Evolutionary conservation across 2,888 invertebrate species (phyloP), one percentile per base, ranked within the genome.

Genomic region (Hoplodrina ambigua): DNA sequence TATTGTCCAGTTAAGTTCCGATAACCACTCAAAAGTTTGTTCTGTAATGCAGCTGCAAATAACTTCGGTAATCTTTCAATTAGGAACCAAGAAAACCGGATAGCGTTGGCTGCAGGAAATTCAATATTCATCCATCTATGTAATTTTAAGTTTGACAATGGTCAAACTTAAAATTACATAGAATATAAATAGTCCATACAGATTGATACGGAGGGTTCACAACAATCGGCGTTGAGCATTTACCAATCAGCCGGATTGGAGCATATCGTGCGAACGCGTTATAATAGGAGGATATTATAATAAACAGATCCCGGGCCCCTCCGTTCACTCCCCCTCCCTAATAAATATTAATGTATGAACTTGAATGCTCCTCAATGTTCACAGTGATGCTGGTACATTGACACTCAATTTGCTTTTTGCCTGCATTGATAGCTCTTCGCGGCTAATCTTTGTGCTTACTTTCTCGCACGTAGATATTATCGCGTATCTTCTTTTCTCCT

Each of bases 231-330:
- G 71, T 73, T 79, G 81, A 81, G 73, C 86, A 87, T 87, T 87
- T 89, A 93, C 90, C 91, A 94, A 93, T 93, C 92, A 90, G 88
- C 83, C 81, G 83, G 85, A 85, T 87, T 85, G 85, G 80, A 88
- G 88, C 87, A 86, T 89, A 92, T 93, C 95, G 95, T 95, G 95
- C 94, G 95, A 95, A 94, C 94, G 94, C 94, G 93, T 94, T 93
- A 94, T 94, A 94, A 94, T 95, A 93, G 88, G 92, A 92, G 95
- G 95, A 95, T 94, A 96, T 96, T 94, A 95, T 94, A 95, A 94
- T 95, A 95, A 95, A 95, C 94, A 94, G 94, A 93, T 92, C 92
- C 89, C 90, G 90, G 92, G 87, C 94, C 94, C 94, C 94, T 93
- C 91, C 83, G 82, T 78, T 81, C 84, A 79, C 82, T 85, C 84